phyloP scores from a whole-genome alignment of 64 coral and sea anemone species.

The Stylophora pistillata region DNA sequence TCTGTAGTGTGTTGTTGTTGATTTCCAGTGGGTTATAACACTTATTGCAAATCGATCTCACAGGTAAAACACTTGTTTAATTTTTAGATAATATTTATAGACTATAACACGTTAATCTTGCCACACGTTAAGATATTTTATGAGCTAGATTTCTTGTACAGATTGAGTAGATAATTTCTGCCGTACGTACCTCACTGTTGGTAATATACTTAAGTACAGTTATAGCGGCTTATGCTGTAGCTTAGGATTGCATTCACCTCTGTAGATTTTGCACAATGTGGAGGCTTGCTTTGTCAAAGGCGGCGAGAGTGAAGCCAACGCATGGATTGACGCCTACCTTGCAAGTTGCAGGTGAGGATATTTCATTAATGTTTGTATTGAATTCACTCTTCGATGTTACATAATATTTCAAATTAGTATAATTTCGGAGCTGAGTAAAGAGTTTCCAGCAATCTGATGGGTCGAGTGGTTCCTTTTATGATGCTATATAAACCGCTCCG shows the following conservation, averaged over 20 bases:
- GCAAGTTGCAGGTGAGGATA: constrained; percentile 5
- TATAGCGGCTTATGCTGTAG: background rate
- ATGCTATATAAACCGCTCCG: too few relatives aligned
- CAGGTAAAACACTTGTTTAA: background rate
- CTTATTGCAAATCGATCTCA: background rate
- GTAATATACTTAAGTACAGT: too few relatives aligned
- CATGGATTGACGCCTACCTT: background rate
- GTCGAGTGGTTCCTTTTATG: too few relatives aligned
- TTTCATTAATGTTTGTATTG: too few relatives aligned
- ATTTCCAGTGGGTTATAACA: background rate
- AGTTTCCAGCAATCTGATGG: too few relatives aligned
- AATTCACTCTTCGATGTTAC: background rate
- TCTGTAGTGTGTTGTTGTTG: background rate
- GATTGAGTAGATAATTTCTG: too few relatives aligned
- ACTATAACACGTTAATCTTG: background rate
- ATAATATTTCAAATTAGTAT: too few relatives aligned
- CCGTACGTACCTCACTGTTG: too few relatives aligned
- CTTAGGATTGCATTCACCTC: background rate
- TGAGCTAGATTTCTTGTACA: background rate
- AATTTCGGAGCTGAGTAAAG: too few relatives aligned
- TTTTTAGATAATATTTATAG: background rate
- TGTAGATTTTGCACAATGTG: constrained; percentile 36
- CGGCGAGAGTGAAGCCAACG: background rate
- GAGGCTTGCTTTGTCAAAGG: constrained; percentile 48
- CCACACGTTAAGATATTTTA: background rate